phyloP scores from a whole-genome alignment of 2,797 vertebrate genomes.

The Rhyacichthys aspro region DNA sequence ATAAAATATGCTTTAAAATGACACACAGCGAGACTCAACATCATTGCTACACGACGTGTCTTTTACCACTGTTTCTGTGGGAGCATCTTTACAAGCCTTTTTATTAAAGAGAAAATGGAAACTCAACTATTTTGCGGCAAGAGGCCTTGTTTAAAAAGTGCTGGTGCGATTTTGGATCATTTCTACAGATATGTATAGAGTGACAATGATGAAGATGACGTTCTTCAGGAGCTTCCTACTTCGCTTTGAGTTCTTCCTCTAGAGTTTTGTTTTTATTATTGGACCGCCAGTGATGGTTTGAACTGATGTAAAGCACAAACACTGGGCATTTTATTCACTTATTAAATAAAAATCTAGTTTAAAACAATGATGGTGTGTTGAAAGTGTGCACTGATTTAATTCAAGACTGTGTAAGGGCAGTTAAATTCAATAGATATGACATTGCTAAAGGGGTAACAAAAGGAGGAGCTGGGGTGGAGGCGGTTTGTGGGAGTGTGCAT shows the following conservation, averaged over 20 bases:
- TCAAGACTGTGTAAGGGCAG: too few species aligned
- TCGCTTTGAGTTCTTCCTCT: slow-evolving; percentile 65
- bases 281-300: slow-evolving; percentile 46
- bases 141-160: slow-evolving; percentile 79
- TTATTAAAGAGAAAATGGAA: slow-evolving; percentile 59
- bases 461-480: too few species aligned
- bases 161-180: slow-evolving; percentile 77
- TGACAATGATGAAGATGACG: slow-evolving; percentile 43
- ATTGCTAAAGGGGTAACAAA: too few species aligned
- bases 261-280: slow-evolving; percentile 40
- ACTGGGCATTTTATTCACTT: slow-evolving; percentile 84
- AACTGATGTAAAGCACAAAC: slow-evolving; percentile 87
- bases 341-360: slow-evolving; percentile 82
- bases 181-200: slow-evolving; percentile 81
- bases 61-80: slow-evolving; percentile 42
- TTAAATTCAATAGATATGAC: too few species aligned
- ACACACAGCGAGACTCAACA: slow-evolving; percentile 28
- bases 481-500: too few species aligned
- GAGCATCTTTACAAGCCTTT: slow-evolving; percentile 50
- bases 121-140: slow-evolving; percentile 65
- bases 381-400: not conserved
- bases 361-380: slow-evolving; percentile 27
- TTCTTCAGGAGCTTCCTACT: slow-evolving; percentile 70
- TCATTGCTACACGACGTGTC: slow-evolving; percentile 36
- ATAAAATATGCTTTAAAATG: slow-evolving; percentile 35